A percentile compares a stretch with the other conserved stretches of the same genome.
Evolutionary conservation across 2,888 invertebrate genomes (phyloP).

Genomic region (Ametastegia equiseti): DNA sequence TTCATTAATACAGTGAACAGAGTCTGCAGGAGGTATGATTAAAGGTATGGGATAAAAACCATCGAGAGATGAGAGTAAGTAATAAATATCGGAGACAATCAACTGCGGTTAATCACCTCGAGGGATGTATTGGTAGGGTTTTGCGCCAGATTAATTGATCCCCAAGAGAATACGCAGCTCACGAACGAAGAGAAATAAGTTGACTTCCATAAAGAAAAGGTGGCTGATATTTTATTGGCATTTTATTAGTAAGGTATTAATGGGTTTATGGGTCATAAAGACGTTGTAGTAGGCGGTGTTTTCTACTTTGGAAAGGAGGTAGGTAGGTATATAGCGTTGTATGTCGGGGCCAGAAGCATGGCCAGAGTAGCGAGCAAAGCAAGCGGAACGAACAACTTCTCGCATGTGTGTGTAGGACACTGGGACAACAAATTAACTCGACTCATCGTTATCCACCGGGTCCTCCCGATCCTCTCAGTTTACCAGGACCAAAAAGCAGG

Average conservation of each 20-base stretch:
- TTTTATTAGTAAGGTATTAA: constrained; percentile 44
- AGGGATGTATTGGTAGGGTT: constrained; percentile 1
- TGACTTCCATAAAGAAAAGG: constrained; percentile 20
- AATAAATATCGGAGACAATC: constrained; percentile 4
- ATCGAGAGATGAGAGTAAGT: not conserved
- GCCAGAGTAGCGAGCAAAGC: constrained; percentile 7
- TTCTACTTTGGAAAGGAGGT: constrained; percentile 28
- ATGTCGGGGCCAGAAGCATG: not conserved
- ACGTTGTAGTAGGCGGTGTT: constrained; percentile 32
- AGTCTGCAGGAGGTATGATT: not conserved
- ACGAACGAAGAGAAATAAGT: not conserved
- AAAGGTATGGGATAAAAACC: not conserved
- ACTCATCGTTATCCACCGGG: constrained; percentile 31
- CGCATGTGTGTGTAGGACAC: constrained; percentile 10
- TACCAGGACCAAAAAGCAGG: constrained; percentile 14
- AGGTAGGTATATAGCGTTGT: constrained; percentile 3
- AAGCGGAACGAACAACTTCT: constrained; percentile 2
- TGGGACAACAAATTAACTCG: constrained; percentile 31
- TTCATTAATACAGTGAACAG: not conserved
- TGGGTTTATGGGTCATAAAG: constrained; percentile 44
- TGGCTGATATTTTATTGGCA: constrained; percentile 35
- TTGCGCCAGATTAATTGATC: constrained; percentile 8
- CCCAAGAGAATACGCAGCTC: not conserved
- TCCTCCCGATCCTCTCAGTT: constrained; percentile 18
- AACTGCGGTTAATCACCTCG: not conserved